These are phyloP conservation scores for Athetis lepigone DNA, from an alignment of 2,888 invertebrate species.

Conservation along the genomic window DNA sequence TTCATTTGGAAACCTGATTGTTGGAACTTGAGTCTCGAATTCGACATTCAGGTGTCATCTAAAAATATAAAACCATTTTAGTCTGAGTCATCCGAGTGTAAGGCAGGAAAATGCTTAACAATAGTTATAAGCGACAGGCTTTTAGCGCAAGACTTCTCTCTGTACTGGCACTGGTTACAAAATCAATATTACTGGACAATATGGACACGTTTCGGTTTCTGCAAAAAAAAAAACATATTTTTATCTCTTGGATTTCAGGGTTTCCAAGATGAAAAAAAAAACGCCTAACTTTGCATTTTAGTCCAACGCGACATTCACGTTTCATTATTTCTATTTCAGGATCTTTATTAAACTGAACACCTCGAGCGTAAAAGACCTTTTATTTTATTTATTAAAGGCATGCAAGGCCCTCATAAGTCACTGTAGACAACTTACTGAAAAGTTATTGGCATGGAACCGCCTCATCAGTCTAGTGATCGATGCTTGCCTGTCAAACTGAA, in stretches of 20 bases:
- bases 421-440: constrained; percentile 33
- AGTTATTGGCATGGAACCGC: constrained; percentile 35
- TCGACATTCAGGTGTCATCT: constrained; percentile 42
- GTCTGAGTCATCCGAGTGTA: constrained; percentile 31
- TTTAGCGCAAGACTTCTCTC: background rate
- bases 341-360: background rate
- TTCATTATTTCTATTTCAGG: constrained; percentile 14
- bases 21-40: constrained; percentile 12
- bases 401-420: constrained; percentile 31
- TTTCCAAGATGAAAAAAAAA: too few species aligned
- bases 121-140: background rate
- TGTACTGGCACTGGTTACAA: background rate
- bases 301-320: background rate
- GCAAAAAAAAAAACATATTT: background rate
- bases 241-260: background rate
- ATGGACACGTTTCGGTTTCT: background rate
- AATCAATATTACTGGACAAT: background rate
- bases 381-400: constrained; percentile 13
- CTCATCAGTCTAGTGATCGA: constrained; percentile 45
- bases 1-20: constrained; percentile 28
- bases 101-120: constrained; percentile 28
- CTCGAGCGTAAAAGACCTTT: constrained; percentile 1
- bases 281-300: too few species aligned
- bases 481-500: constrained; percentile 44
- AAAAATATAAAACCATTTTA: constrained; percentile 35